Conservation (phyloP, 2,113 vertebrate species). For the Leptobrachium leishanense region DNA sequence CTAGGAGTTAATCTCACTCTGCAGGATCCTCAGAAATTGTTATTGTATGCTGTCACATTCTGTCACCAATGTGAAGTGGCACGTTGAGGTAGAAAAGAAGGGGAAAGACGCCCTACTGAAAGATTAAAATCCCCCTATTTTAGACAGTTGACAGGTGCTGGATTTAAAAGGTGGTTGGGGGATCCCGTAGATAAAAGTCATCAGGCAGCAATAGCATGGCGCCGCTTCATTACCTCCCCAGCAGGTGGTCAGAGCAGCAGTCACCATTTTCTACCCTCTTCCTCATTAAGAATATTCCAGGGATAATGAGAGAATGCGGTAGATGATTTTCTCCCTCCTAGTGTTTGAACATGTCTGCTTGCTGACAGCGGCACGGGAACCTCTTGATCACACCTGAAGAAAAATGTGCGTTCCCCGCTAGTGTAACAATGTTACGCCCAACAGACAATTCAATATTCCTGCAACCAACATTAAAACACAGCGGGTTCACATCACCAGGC, state of each 20-base stretch:
- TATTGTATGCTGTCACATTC: constrained; percentile 2
- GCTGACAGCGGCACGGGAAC: constrained; percentile 73
- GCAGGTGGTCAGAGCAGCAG: constrained; percentile 68
- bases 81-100: constrained; percentile 19
- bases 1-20: neutral
- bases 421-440: constrained; percentile 32
- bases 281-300: constrained; percentile 67
- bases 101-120: constrained; percentile 51
- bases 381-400: constrained; percentile 81
- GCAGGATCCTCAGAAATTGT: neutral
- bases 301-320: constrained; percentile 84
- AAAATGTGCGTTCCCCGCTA: constrained; percentile 71
- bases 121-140: constrained; percentile 67
- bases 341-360: constrained; percentile 77
- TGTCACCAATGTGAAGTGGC: constrained; percentile 15
- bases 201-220: constrained; percentile 63
- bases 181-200: constrained; percentile 74
- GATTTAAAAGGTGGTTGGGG: constrained; percentile 64
- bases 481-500: too few relatives aligned
- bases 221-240: constrained; percentile 72
- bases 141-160: constrained; percentile 76
- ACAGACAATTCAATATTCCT: too few relatives aligned
- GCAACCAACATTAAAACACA: too few relatives aligned
- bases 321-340: constrained; percentile 66
- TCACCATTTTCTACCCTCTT: constrained; percentile 60